phyloP scores from a whole-genome alignment of 2,888 invertebrate species.

The Nomada goodeniana region DNA sequence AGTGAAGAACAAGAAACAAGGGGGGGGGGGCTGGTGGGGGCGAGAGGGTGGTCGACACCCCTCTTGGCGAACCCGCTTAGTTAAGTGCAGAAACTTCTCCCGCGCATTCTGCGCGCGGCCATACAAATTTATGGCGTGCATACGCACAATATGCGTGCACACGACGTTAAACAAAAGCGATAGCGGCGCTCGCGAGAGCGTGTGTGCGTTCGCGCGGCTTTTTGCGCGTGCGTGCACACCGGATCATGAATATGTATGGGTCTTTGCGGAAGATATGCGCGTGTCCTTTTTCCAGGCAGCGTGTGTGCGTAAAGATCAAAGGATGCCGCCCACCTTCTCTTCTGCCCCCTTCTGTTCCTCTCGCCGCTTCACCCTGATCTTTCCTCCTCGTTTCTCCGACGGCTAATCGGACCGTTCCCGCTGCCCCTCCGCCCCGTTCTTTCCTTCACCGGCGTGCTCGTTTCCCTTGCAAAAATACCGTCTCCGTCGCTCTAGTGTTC shows the following conservation, averaged over 20 bases:
- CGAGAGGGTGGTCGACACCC: slow-evolving; percentile 31
- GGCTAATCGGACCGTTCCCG: slow-evolving; percentile 25
- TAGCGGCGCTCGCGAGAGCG: slow-evolving; percentile 19
- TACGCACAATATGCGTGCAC: slow-evolving; percentile 76
- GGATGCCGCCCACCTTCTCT: slow-evolving; percentile 76
- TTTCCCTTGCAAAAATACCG: slow-evolving; percentile 20
- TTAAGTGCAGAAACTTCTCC: slow-evolving; percentile 79
- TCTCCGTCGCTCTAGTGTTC: slow-evolving; percentile 34
- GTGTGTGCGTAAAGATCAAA: slow-evolving; percentile 79
- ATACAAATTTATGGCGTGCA: slow-evolving; percentile 77
- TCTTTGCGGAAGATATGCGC: slow-evolving; percentile 72
- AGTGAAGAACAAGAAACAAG: neutral
- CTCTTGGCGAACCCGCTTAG: slow-evolving; percentile 62
- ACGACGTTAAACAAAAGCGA: slow-evolving; percentile 73
- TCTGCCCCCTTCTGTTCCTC: slow-evolving; percentile 57
- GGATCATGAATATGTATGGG: slow-evolving; percentile 73
- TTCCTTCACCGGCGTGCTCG: slow-evolving; percentile 20
- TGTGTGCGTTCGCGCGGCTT: slow-evolving; percentile 37
- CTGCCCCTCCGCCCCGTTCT: slow-evolving; percentile 47
- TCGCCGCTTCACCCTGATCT: slow-evolving; percentile 14
- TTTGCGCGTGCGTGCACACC: slow-evolving; percentile 62
- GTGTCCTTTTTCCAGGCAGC: slow-evolving; percentile 73
- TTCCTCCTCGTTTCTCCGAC: slow-evolving; percentile 33
- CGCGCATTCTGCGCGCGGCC: slow-evolving; percentile 73
- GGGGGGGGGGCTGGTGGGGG: neutral